A percentile compares a stretch with the other conserved stretches of the same genome.
Evolutionary conservation across 2,797 vertebrate species (phyloP).

Genomic region (Molossus alvarezi): DNA sequence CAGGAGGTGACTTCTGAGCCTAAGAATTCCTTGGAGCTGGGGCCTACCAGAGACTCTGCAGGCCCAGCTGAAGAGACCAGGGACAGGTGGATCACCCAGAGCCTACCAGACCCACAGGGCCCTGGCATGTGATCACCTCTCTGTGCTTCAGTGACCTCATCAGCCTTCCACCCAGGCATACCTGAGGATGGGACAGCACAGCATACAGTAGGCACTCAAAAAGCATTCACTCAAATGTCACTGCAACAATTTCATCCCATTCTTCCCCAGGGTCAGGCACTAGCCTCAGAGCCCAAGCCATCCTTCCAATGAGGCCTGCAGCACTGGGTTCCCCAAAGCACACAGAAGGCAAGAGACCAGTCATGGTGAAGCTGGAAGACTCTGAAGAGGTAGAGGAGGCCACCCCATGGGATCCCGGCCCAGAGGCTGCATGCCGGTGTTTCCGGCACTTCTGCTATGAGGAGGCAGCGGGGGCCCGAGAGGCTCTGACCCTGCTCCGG

Average conservation of each 20-base stretch:
- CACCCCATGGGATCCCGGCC: neutral
- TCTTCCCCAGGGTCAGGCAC: constrained; percentile 25
- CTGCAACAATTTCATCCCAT: neutral
- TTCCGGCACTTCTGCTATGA: constrained; percentile 80
- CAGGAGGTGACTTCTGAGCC: neutral
- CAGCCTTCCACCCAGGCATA: neutral
- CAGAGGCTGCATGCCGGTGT: constrained; percentile 52
- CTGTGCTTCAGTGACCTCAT: neutral
- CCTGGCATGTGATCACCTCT: neutral
- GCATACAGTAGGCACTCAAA: neutral
- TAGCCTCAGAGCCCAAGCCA: neutral
- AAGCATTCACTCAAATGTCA: neutral
- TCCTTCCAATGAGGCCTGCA: constrained; percentile 38
- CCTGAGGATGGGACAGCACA: neutral
- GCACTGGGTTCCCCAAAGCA: constrained; percentile 15
- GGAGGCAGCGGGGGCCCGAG: constrained; percentile 48
- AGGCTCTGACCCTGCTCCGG: constrained; percentile 78
- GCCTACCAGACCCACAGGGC: neutral
- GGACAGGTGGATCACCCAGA: neutral
- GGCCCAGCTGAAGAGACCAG: neutral
- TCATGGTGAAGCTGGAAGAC: constrained; percentile 76
- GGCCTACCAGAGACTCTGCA: neutral
- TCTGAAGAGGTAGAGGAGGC: constrained; percentile 24
- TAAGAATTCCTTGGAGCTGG: neutral
- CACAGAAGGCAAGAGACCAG: neutral